Evolutionary conservation across 2,888 invertebrate species (phyloP), one percentile per base, ranked within the genome.

Genomic region (Drosophila sordidapex): DNA sequence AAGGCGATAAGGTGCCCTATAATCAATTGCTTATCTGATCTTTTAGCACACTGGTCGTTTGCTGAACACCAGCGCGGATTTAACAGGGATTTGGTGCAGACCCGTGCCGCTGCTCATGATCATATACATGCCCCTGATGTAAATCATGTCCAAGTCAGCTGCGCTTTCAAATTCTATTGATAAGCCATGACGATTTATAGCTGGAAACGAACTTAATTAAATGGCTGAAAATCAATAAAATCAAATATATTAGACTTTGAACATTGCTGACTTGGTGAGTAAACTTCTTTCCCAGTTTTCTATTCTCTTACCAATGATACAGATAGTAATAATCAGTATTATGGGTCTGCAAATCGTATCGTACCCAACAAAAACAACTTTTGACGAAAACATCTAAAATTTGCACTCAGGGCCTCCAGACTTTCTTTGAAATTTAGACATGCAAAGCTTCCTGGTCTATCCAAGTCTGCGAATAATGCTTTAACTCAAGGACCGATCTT

Each of bases 1-100:
- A 68, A 31, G 35, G 33, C 70, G 84, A 78, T 72, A 79, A 61
- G 60, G 79, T 64, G 65, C 71, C 71, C 53, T 81, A 56, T 72
- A 64, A 65, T 76, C 65, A 76, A 67, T 56, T 59, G 67, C 67
- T 79, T 75, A 78, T 77, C 76, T 52, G 56, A 56, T 72, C 31
- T 35, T 53, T 15, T 35, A 43, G 60, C 60, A 35, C 36, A 21
- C 40, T 48, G 27, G 52, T 4, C 29, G 29, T 13, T 70, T 21
- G 52, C 10, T 57, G 10, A 29, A 51, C 18, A 21, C 35, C 13
- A 38, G 49, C 31, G 33, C 57, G 66, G 79, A 78, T 77, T 77
- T 77, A 51, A 3, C 59, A 54, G 54, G 70, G 79, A 78, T 78
- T 78, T 64, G 51, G 18, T 33, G 43, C 46, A 10, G 4, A 29